Evolutionary conservation across 92 coral and sea anemone species (phyloP), one percentile per base, ranked within the genome.

Genomic region (Phenganax subtilis): DNA sequence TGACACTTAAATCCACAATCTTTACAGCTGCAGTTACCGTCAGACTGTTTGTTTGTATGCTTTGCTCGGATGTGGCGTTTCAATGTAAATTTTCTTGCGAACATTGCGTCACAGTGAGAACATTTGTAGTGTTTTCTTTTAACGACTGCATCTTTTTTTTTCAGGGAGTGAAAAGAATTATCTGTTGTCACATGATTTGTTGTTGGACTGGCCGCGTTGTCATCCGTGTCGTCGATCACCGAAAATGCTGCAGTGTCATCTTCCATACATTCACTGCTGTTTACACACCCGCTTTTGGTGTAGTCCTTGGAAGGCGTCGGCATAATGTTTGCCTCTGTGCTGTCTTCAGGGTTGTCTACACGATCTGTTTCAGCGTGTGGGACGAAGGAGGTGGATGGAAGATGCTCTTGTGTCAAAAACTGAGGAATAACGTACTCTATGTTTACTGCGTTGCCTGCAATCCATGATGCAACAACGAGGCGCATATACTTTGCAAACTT

Each of bases 381-480:
- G 7, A 67, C 2, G 11, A 47, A 12, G 16, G 15, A 57, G 61
- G 14, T 29, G 30, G 25, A 8, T 1, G 66, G 67, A 3, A 10
- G 29, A 15, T 17, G 52, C 5, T 20, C 10, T n/a, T 10, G 25
- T 25, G 25, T 37, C 66, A 10, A 56, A 57, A 55, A 54, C 58
- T 57, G 79, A 51, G 87, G 87, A 27, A 77, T 70, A 68, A 85
- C 61, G 57, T 85, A 60, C 58, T 80, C 75, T 9, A 56, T 64
- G 76, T 63, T 67, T 54, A 77, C 77, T 58, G 65, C 58, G 12
- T 77, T 65, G 31, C 76, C 69, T 12, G 85, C 80, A 68, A 85
- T 30, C 88, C 88, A 85, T 57, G 85, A 80, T 57, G 82, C 85
- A 72, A 85, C 77, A 31, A 80, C 88, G 53, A 75, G 75, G 20